Conservation (phyloP, 2,113 vertebrate genomes). For the Lepus europaeus region DNA sequence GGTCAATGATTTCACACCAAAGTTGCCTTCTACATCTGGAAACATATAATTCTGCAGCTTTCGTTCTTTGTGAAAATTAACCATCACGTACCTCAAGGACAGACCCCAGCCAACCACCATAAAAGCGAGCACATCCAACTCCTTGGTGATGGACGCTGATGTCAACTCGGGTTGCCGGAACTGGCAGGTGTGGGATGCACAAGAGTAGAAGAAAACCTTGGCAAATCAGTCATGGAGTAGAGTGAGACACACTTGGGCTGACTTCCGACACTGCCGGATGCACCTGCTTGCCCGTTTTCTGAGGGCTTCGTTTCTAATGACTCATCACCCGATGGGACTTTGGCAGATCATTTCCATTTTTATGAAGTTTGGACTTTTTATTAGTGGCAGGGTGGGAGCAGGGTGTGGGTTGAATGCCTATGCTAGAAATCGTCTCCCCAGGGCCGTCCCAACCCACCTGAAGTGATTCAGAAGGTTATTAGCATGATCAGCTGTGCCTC, state of each 20-base stretch:
- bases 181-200: background rate
- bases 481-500: too few relatives aligned
- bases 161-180: background rate
- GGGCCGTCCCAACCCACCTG: background rate
- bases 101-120: background rate
- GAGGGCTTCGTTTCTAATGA: background rate
- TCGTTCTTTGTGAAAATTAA: slow-evolving; percentile 49
- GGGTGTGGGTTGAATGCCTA: background rate
- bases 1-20: background rate
- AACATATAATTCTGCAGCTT: background rate
- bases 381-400: slow-evolving; percentile 27
- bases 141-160: background rate
- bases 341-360: slow-evolving; percentile 38
- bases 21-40: background rate
- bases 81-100: background rate
- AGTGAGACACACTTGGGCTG: background rate
- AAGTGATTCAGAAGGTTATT: slow-evolving; percentile 3
- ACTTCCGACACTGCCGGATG: background rate
- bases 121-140: background rate
- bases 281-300: background rate
- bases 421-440: background rate
- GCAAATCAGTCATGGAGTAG: background rate
- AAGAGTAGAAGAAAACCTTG: background rate
- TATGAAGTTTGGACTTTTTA: slow-evolving; percentile 54
- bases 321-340: slow-evolving; percentile 54